Percentiles rank a stretch among this genome's conserved stretches.
These are phyloP conservation scores for Prenolepis imparis DNA, from an alignment of 2,888 invertebrate species.

Conservation along the genomic window DNA sequence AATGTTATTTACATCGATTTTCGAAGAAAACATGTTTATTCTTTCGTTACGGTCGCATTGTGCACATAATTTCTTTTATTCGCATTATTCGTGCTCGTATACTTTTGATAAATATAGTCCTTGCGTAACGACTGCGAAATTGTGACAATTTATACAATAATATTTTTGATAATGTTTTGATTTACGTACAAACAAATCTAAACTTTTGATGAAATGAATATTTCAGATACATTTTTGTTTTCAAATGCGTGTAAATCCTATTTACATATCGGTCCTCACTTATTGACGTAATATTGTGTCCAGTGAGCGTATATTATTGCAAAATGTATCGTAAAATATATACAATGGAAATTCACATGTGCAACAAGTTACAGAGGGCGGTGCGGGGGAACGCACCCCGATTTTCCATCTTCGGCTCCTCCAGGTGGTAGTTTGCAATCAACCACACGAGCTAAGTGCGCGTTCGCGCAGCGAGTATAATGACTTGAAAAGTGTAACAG, in stretches of 20 bases:
- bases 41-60: no score
- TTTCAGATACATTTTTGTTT: conserved; percentile 12
- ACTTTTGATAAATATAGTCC: background rate
- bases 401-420: conserved; percentile 46
- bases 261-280: conserved; percentile 36
- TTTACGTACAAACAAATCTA: conserved; percentile 19
- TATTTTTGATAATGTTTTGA: background rate
- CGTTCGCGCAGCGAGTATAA: conserved; percentile 64
- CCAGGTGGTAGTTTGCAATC: conserved; percentile 18
- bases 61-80: background rate
- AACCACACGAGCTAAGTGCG: conserved; percentile 34
- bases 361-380: conserved; percentile 48
- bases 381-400: conserved; percentile 8
- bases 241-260: background rate
- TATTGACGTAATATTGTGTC: conserved; percentile 28
- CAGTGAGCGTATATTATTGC: conserved; percentile 25
- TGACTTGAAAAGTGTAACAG: conserved; percentile 77
- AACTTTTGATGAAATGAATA: conserved; percentile 9
- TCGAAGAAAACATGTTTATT: background rate
- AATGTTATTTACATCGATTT: conserved; percentile 58
- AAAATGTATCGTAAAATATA: conserved; percentile 23
- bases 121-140: background rate
- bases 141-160: background rate
- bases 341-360: conserved; percentile 29
- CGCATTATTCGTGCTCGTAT: background rate